Base-by-base conservation (phyloP, 2,113 vertebrate species). In the Hippocampus guttulatus region DNA sequence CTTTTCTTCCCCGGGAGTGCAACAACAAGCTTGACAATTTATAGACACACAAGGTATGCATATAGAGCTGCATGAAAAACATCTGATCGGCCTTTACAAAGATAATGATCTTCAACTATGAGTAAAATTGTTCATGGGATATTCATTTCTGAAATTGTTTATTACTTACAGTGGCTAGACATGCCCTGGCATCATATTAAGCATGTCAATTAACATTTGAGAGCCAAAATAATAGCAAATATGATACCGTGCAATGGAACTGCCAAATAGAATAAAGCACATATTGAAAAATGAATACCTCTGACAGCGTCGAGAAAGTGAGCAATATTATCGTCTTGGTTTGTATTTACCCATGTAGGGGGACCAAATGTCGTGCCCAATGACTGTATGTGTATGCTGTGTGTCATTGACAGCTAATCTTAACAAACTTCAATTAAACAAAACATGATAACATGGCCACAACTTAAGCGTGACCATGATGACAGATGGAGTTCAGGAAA, bases 401-500 rank as follows among this genome's bases (percentile, higher is more conserved):
- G 20, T 54, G 52, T 54, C n/a, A n/a, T n/a, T 10, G 8, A 9
- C 21, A 54, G 52, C 21, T 54, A 9, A 9, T n/a, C 20, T 9
- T 54, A 54, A n/a, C 27, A 33, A 54, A 8, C 20, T 38, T 54
- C 15, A 14, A 71, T 54, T 27, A 41, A 3, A 51, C 41, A 51
- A 60, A 61, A 33, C 18, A 30, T 41, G 41, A 64, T 7, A 60
- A 67, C 20, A 75, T 10, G 30, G 16, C n/a, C 41, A n/a, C 51
- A 51, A 62, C 45, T 33, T 43, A 74, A 27, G 55, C 64, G 67
- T 54, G 49, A 65, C 64, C n/a, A 65, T 12, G 41, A 61, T 70
- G 81, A 77, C 68, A 80, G 40, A 78, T 75, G 58, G 61, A 65
- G 68, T 60, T 38, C 68, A 58, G 41, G 12, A 47, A 65, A 65